These are phyloP conservation scores for Ceraclea dissimilis DNA, from an alignment of 2,888 invertebrate genomes.

Conservation along the genomic window DNA sequence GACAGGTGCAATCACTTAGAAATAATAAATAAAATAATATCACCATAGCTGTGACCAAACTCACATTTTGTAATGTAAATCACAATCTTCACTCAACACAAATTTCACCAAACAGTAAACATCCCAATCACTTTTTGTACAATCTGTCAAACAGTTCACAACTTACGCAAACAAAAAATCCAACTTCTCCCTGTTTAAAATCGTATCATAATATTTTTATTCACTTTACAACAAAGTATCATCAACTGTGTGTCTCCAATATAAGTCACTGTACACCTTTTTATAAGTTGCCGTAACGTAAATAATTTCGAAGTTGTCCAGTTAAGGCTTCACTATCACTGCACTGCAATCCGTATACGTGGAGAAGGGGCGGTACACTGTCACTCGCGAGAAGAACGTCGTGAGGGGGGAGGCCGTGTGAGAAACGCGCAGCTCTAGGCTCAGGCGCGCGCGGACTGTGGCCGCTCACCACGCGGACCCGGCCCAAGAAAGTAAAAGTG, in stretches of 20 bases:
- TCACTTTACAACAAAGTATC: neutral
- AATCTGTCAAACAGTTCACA: neutral
- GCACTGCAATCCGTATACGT: slow-evolving; percentile 43
- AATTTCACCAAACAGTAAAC: neutral
- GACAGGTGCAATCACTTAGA: neutral
- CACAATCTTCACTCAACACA: neutral
- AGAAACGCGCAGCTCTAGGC: slow-evolving; percentile 39
- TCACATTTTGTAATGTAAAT: neutral
- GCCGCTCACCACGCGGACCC: slow-evolving; percentile 17
- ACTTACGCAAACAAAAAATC: neutral
- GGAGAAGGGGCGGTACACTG: slow-evolving; percentile 8
- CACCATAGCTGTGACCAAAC: neutral
- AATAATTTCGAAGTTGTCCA: slow-evolving; percentile 31
- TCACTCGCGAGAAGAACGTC: slow-evolving; percentile 25
- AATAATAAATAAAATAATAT: neutral
- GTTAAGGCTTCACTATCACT: slow-evolving; percentile 28
- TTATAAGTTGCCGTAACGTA: slow-evolving; percentile 43
- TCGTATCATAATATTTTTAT: neutral
- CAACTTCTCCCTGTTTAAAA: neutral
- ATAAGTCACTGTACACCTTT: slow-evolving; percentile 34
- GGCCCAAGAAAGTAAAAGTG: slow-evolving; percentile 47
- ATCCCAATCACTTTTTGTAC: neutral
- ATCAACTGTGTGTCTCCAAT: no score
- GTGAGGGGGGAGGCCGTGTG: slow-evolving; percentile 7
- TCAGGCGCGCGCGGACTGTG: slow-evolving; percentile 34